Evolutionary conservation across 2,113 vertebrate species (phyloP).

Genomic region (Clarias batrachus): DNA sequence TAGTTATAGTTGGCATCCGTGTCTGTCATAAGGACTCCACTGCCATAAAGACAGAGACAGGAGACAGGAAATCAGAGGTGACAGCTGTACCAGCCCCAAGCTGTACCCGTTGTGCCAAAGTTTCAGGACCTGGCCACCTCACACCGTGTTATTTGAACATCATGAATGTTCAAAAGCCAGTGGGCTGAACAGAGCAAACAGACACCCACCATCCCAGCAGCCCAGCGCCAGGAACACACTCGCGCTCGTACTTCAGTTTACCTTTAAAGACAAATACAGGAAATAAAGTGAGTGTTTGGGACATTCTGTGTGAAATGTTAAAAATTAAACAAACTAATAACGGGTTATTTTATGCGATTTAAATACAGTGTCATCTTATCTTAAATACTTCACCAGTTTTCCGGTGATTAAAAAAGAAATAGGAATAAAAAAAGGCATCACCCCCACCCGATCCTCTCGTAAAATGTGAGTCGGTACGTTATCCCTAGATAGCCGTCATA

Average conservation of each 20-base stretch:
- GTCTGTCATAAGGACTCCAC: background rate
- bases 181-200: conserved; percentile 15
- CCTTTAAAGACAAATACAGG: background rate
- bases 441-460: too few species aligned
- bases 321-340: background rate
- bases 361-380: too few species aligned
- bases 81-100: conserved; percentile 28
- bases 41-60: background rate
- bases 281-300: background rate
- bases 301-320: background rate
- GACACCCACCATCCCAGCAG: conserved; percentile 20
- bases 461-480: too few species aligned
- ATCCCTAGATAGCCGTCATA: too few species aligned
- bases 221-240: conserved; percentile 16
- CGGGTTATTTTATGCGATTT: background rate
- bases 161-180: conserved; percentile 30
- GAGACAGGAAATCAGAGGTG: conserved; percentile 26
- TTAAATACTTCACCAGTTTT: too few species aligned
- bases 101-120: conserved; percentile 25
- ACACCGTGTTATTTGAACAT: conserved; percentile 22
- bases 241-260: background rate
- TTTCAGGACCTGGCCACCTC: conserved; percentile 31
- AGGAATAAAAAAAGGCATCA: too few species aligned
- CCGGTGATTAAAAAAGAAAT: too few species aligned
- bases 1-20: background rate